These are phyloP conservation scores for Belgica antarctica DNA, from an alignment of 2,888 invertebrate species.

Conservation along the genomic window DNA sequence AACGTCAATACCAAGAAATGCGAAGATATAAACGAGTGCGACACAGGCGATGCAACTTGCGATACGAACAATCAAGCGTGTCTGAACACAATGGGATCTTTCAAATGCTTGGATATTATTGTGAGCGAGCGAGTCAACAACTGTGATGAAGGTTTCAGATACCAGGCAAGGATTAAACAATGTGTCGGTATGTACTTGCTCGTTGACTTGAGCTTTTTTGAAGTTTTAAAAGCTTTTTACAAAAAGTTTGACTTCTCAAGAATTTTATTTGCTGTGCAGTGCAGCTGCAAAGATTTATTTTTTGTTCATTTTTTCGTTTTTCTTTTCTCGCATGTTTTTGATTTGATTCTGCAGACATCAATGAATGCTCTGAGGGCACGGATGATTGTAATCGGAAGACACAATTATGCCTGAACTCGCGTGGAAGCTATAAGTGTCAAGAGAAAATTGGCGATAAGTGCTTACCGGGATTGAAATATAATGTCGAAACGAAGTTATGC, in stretches of 20 bases:
- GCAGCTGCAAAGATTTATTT: too few relatives aligned
- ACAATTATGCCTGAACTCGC: constrained; percentile 69
- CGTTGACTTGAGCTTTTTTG: neutral
- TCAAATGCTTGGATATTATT: constrained; percentile 57
- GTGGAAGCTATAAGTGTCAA: constrained; percentile 69
- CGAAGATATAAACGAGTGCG: constrained; percentile 70
- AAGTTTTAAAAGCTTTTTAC: too few relatives aligned
- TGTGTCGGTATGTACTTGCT: constrained; percentile 60
- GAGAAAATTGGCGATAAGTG: constrained; percentile 64
- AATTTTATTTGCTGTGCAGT: too few relatives aligned
- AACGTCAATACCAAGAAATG: constrained; percentile 54
- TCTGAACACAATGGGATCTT: constrained; percentile 68
- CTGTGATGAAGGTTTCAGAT: constrained; percentile 57
- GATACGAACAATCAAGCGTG: constrained; percentile 61
- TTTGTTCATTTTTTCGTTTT: neutral
- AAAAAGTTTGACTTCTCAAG: too few relatives aligned
- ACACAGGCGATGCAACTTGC: constrained; percentile 69
- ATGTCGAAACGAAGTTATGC: constrained; percentile 58
- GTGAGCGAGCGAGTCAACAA: constrained; percentile 45
- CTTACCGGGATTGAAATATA: constrained; percentile 64
- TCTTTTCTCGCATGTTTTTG: neutral
- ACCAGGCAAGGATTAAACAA: constrained; percentile 56
- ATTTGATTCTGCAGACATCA: constrained; percentile 59
- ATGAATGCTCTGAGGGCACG: constrained; percentile 66
- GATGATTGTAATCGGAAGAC: constrained; percentile 66